Evolutionary conservation across 2,113 vertebrate species (phyloP).

Genomic region (Austrofundulus limnaeus): DNA sequence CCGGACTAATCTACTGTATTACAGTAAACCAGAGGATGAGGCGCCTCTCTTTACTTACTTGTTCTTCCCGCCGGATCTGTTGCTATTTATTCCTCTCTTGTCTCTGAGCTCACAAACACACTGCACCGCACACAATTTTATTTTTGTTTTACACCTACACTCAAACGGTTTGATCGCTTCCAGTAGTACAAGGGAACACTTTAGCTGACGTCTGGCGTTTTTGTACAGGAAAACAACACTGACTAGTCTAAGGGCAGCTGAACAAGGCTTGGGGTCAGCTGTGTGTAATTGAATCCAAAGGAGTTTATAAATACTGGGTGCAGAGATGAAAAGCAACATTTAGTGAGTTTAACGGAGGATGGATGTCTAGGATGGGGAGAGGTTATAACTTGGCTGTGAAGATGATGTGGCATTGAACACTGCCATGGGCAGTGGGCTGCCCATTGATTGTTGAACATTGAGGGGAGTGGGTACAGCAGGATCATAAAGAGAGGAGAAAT

Average conservation of each 20-base stretch:
- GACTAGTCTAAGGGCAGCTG: conserved; percentile 31
- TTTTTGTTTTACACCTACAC: conserved; percentile 13
- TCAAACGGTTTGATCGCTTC: conserved; percentile 18
- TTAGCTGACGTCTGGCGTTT: conserved; percentile 35
- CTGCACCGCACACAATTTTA: conserved; percentile 1
- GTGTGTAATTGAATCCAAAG: conserved; percentile 55
- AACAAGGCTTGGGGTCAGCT: conserved; percentile 49
- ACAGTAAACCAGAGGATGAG: conserved; percentile 35
- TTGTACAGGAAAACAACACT: conserved; percentile 10
- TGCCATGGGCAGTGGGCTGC: conserved; percentile 8
- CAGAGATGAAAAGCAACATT: conserved; percentile 44
- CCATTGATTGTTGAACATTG: too few relatives aligned
- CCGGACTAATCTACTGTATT: conserved; percentile 19
- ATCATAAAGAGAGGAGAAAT: neutral
- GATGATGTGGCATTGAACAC: conserved; percentile 59
- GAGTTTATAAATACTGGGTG: conserved; percentile 46
- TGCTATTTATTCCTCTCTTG: conserved; percentile 26
- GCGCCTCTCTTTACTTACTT: conserved; percentile 2
- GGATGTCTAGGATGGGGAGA: conserved; percentile 27
- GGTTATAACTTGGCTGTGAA: neutral
- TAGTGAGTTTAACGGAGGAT: conserved; percentile 17
- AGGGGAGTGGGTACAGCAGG: too few relatives aligned
- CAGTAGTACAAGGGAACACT: conserved; percentile 4
- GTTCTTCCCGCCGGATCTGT: conserved; percentile 14
- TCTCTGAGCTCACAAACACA: conserved; percentile 14